A percentile compares a stretch with the other conserved stretches of the same genome.
phyloP scores from a whole-genome alignment of 2,888 invertebrate genomes.

The Harpalus rubripes region DNA sequence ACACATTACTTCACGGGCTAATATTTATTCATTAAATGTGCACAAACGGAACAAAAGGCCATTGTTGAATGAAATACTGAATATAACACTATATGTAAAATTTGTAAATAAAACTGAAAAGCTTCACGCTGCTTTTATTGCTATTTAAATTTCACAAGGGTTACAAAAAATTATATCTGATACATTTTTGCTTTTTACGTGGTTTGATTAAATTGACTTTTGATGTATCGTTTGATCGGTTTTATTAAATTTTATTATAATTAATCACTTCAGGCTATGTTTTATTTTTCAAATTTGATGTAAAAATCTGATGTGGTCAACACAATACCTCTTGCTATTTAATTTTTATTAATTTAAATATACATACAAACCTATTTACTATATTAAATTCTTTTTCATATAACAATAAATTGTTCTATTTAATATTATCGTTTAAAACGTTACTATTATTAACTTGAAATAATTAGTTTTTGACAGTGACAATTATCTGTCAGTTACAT shows the following conservation, averaged over 20 bases:
- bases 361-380: no score
- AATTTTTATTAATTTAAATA: no score
- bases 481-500: no score
- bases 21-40: constrained; percentile 31
- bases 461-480: no score
- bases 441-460: no score
- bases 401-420: no score
- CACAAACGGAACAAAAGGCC: constrained; percentile 12
- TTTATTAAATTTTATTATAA: background rate
- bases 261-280: background rate
- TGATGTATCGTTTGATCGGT: background rate
- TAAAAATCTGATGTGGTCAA: no score
- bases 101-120: background rate
- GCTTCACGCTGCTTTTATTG: background rate
- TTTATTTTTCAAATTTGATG: background rate
- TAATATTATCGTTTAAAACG: no score
- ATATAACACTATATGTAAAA: constrained; percentile 1
- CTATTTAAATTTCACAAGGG: constrained; percentile 10
- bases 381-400: no score
- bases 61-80: constrained; percentile 24
- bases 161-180: background rate
- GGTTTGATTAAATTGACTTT: background rate
- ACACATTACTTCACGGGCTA: constrained; percentile 18
- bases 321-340: no score
- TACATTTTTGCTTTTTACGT: background rate